phyloP scores from a whole-genome alignment of 1,140 invertebrate genomes.

The Scaptomyza graminum region DNA sequence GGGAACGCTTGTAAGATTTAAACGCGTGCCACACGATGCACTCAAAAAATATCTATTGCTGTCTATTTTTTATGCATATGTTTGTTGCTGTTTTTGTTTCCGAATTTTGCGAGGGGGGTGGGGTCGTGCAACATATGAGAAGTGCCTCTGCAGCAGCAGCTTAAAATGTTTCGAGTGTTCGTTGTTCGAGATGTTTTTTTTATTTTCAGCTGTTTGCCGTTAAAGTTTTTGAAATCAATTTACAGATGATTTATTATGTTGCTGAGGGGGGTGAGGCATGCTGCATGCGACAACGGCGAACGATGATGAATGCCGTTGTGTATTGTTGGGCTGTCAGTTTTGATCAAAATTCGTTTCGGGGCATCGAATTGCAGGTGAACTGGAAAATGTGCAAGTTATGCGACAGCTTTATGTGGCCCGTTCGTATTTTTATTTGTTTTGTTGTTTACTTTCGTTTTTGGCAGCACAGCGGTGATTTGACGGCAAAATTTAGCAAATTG shows the following conservation, averaged over 20 bases:
- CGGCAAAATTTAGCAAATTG: slow-evolving; percentile 53
- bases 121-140: slow-evolving; percentile 30
- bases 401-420: slow-evolving; percentile 57
- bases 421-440: not conserved
- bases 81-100: slow-evolving; percentile 3
- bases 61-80: slow-evolving; percentile 19
- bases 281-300: slow-evolving; percentile 71
- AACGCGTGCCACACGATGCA: slow-evolving; percentile 64
- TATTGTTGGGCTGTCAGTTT: slow-evolving; percentile 77
- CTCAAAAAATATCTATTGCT: slow-evolving; percentile 39
- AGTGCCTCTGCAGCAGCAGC: slow-evolving; percentile 43
- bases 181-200: slow-evolving; percentile 11
- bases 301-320: slow-evolving; percentile 79
- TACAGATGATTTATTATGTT: slow-evolving; percentile 81
- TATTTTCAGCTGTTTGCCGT: slow-evolving; percentile 56
- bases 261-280: not conserved
- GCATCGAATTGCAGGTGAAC: slow-evolving; percentile 69
- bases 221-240: slow-evolving; percentile 81
- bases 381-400: slow-evolving; percentile 79
- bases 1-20: slow-evolving; percentile 45
- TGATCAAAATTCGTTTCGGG: slow-evolving; percentile 64
- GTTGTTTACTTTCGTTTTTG: slow-evolving; percentile 1
- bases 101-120: not conserved
- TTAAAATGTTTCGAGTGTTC: slow-evolving; percentile 48
- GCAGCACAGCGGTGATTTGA: slow-evolving; percentile 34